phyloP scores from a whole-genome alignment of 1,140 invertebrate species.

The Glomeris maerens region DNA sequence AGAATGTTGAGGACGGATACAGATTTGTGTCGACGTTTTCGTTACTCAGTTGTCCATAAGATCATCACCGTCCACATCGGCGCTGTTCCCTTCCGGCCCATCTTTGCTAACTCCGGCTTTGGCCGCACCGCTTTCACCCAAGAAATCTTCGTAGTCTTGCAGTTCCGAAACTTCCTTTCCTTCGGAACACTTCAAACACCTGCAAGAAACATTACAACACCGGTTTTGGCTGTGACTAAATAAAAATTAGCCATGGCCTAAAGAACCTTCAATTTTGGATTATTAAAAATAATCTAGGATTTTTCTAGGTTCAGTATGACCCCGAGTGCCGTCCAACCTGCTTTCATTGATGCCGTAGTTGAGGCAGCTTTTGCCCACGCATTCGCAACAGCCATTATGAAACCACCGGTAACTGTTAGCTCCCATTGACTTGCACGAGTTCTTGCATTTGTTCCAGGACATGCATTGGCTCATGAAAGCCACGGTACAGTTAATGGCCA shows the following conservation, averaged over 20 bases:
- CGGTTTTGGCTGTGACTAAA: neutral
- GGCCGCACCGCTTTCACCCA: too few species aligned
- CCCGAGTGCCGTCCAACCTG: constrained; percentile 31
- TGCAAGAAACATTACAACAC: constrained; percentile 1
- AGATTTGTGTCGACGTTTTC: too few species aligned
- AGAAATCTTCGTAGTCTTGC: constrained; percentile 2
- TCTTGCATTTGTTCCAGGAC: constrained; percentile 71
- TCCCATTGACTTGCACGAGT: constrained; percentile 60
- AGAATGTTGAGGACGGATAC: too few species aligned
- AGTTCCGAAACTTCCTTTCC: neutral
- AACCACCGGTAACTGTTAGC: constrained; percentile 59
- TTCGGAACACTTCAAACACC: constrained; percentile 11
- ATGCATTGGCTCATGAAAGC: constrained; percentile 81
- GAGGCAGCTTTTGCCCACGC: constrained; percentile 72
- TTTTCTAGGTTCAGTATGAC: neutral
- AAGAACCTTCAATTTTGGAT: neutral
- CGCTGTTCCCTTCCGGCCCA: too few species aligned
- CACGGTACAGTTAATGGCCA: constrained; percentile 80
- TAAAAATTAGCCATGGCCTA: neutral
- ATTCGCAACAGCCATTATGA: constrained; percentile 89
- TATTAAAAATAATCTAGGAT: too few species aligned
- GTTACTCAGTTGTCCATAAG: too few species aligned
- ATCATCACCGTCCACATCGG: too few species aligned
- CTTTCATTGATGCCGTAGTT: constrained; percentile 86
- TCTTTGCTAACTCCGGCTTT: too few species aligned